These are phyloP conservation scores for Orientallactaga sibirica DNA, from an alignment of 2,797 vertebrate species.

Conservation along the genomic window DNA sequence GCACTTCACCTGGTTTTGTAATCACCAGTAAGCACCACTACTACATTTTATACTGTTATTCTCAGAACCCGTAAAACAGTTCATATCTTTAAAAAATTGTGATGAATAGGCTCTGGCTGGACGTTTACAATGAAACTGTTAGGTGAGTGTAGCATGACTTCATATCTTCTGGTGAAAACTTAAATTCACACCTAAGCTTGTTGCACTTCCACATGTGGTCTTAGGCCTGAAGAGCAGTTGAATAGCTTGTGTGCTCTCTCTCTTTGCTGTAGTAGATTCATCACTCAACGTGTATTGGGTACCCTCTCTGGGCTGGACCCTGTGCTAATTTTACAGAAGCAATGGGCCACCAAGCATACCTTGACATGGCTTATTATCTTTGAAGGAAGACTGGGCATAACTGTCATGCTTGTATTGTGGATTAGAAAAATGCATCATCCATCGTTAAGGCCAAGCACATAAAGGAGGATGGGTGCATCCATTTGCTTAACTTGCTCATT, in stretches of 20 bases:
- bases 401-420: background rate
- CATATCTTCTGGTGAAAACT: constrained; percentile 74
- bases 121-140: constrained; percentile 19
- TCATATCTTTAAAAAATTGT: constrained; percentile 57
- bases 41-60: constrained; percentile 5
- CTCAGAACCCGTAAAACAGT: constrained; percentile 67
- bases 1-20: constrained; percentile 62
- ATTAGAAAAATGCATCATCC: no score
- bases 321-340: background rate
- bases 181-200: constrained; percentile 61
- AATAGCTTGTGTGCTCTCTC: background rate
- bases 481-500: background rate
- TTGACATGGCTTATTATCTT: background rate
- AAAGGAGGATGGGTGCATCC: background rate
- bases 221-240: background rate
- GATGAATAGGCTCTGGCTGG: constrained; percentile 24
- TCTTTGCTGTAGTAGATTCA: background rate
- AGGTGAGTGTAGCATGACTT: constrained; percentile 41
- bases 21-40: background rate
- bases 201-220: constrained; percentile 53
- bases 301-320: background rate
- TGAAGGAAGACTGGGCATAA: background rate
- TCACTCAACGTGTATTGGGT: background rate
- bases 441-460: background rate
- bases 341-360: no score